Evolutionary conservation across 1,140 invertebrate species (phyloP).

Genomic region (Hylaeus volcanicus): DNA sequence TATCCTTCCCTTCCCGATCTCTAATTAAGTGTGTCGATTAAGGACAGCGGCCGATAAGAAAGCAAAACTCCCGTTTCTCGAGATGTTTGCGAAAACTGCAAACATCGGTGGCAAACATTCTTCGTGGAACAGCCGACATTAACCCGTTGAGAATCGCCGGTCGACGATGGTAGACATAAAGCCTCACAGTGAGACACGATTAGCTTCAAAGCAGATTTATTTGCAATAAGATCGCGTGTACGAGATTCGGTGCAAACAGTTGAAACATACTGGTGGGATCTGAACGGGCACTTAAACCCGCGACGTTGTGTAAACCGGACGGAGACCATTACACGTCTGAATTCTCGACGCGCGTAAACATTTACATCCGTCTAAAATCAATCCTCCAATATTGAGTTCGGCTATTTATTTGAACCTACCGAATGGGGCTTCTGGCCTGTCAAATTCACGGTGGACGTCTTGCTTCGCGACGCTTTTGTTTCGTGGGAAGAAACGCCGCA

Average conservation of each 20-base stretch:
- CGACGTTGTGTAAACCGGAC: slow-evolving; percentile 63
- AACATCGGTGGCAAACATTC: too few species aligned
- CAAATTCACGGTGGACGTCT: not conserved
- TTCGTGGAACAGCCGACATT: too few species aligned
- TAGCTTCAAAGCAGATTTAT: slow-evolving; percentile 44
- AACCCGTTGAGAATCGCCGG: not conserved
- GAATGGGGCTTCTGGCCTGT: slow-evolving; percentile 15
- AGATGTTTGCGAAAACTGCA: too few species aligned
- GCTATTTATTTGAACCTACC: slow-evolving; percentile 53
- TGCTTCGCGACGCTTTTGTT: too few species aligned
- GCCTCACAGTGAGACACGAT: not conserved
- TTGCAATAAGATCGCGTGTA: slow-evolving; percentile 43
- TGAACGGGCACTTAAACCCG: slow-evolving; percentile 61
- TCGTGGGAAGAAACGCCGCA: too few species aligned
- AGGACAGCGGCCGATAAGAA: too few species aligned
- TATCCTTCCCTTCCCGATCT: too few species aligned
- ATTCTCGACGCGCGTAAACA: slow-evolving; percentile 60
- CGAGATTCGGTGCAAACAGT: slow-evolving; percentile 5
- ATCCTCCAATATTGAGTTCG: slow-evolving; percentile 57
- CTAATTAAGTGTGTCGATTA: too few species aligned
- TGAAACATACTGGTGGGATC: slow-evolving; percentile 32
- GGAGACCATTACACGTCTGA: slow-evolving; percentile 43
- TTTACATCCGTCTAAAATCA: slow-evolving; percentile 60
- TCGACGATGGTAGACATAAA: not conserved
- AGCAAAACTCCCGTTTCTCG: too few species aligned